Percentiles rank a stretch among this genome's conserved stretches.
Conservation (phyloP, 2,113 vertebrate genomes). For the Fulica atra region DNA sequence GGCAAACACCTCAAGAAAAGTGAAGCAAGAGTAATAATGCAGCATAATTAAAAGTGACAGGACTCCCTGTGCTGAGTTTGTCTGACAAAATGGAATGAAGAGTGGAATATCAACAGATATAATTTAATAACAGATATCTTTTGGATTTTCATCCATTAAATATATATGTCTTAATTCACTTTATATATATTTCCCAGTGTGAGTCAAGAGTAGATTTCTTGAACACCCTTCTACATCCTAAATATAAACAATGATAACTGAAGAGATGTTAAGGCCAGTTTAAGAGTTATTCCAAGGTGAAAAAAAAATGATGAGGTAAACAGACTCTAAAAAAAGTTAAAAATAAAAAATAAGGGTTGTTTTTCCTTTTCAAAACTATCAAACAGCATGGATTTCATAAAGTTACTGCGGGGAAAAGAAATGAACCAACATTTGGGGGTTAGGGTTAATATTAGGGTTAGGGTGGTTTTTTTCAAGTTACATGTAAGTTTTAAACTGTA, state of each 20-base stretch:
- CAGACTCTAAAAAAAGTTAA: background rate
- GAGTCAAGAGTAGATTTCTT: background rate
- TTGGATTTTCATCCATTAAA: background rate
- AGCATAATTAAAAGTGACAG: background rate
- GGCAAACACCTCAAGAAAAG: background rate
- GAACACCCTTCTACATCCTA: background rate
- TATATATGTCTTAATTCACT: background rate
- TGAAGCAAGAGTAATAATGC: background rate
- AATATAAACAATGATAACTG: background rate
- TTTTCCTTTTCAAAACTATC: background rate
- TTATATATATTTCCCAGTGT: background rate
- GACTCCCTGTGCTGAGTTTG: background rate
- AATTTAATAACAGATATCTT: background rate
- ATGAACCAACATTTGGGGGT: background rate
- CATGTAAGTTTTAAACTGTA: background rate
- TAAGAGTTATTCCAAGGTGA: background rate
- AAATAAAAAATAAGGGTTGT: background rate
- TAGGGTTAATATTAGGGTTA: too few species aligned
- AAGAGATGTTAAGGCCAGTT: background rate
- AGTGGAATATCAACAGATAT: background rate
- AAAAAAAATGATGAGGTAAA: background rate
- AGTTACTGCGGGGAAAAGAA: conserved; percentile 1
- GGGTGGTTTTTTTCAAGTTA: background rate
- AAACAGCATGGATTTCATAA: background rate
- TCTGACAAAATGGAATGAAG: background rate